Percentiles rank a stretch among this genome's conserved stretches.
Conservation (phyloP, 2,797 vertebrate species). For the Pyrocephalus nanus region DNA sequence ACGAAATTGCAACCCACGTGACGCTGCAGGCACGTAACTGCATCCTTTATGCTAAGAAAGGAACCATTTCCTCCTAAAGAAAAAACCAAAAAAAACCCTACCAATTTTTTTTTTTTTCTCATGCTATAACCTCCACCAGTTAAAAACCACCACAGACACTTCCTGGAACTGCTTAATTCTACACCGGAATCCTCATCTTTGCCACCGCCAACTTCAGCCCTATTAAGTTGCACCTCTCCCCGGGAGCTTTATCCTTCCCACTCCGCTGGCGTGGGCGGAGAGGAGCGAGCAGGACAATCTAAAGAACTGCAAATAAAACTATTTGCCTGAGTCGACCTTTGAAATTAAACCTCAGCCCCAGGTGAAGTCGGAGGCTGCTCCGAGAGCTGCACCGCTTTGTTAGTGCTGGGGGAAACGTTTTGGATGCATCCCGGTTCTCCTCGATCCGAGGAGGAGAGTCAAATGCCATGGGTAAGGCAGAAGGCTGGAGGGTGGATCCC, state of each 20-base stretch:
- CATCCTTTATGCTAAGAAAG: slow-evolving; percentile 68
- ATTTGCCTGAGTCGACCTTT: slow-evolving; percentile 64
- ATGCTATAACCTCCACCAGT: not conserved
- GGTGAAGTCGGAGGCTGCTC: not conserved
- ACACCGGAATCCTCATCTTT: not conserved
- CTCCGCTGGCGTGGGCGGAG: not conserved
- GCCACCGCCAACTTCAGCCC: not conserved
- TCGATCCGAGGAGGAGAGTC: not conserved
- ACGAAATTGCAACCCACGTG: slow-evolving; percentile 29
- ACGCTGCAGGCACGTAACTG: slow-evolving; percentile 32
- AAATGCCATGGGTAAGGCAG: not conserved
- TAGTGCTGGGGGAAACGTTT: not conserved
- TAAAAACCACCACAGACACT: not conserved
- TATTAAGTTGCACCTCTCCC: not conserved
- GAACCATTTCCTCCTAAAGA: slow-evolving; percentile 58
- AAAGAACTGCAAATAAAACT: slow-evolving; percentile 64
- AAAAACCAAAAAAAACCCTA: not conserved
- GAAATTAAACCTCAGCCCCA: slow-evolving; percentile 58
- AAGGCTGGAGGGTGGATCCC: not conserved
- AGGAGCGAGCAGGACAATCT: slow-evolving; percentile 24
- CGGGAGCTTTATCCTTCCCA: not conserved
- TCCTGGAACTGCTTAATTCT: slow-evolving; percentile 36
- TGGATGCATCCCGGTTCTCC: not conserved
- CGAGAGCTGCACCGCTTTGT: not conserved
- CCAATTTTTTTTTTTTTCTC: not conserved